Evolutionary conservation across 2,113 vertebrate genomes (phyloP).

Genomic region (Daubentonia madagascariensis): DNA sequence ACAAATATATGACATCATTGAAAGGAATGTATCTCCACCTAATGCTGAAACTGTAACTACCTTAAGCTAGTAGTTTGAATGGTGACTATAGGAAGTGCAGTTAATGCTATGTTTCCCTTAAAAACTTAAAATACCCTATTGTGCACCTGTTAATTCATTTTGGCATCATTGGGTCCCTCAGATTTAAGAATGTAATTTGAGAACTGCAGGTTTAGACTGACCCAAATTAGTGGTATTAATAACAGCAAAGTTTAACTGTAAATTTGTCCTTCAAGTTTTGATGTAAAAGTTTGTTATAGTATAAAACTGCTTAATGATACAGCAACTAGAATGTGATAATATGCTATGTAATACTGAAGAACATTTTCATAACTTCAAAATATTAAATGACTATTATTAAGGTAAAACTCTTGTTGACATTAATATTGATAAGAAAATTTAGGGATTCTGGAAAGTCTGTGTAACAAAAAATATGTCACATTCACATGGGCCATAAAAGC

Average conservation of each 20-base stretch:
- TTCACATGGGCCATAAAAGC: neutral
- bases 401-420: neutral
- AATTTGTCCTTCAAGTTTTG: slow-evolving; percentile 24
- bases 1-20: neutral
- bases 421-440: neutral
- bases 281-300: neutral
- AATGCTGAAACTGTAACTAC: neutral
- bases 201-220: neutral
- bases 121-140: neutral
- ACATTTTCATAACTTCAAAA: neutral
- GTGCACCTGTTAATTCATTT: neutral
- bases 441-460: neutral
- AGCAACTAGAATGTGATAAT: neutral
- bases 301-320: neutral
- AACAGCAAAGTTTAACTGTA: neutral
- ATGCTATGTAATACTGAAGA: neutral
- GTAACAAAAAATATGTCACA: neutral
- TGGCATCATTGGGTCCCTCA: neutral
- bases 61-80: neutral
- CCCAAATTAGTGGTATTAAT: neutral
- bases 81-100: neutral
- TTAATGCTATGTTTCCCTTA: neutral
- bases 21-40: neutral
- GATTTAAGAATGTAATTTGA: neutral
- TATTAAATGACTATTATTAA: slow-evolving; percentile 5